These are phyloP conservation scores for Dipodomys stephensi DNA, from an alignment of 2,113 vertebrate genomes.

Conservation along the genomic window DNA sequence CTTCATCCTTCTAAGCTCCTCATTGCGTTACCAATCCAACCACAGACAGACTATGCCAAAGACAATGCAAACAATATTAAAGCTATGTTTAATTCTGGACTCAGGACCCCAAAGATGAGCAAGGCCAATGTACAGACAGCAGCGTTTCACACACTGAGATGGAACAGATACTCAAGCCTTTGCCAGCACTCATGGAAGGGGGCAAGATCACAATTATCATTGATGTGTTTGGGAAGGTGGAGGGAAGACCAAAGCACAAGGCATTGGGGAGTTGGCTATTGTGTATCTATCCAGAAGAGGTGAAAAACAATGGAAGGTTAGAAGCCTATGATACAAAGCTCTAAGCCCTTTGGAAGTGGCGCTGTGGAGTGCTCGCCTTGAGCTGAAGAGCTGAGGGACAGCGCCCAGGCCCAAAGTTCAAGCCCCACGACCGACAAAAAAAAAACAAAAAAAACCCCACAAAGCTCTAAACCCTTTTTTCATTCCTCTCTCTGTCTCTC, in stretches of 20 bases:
- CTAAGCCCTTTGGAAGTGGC: background rate
- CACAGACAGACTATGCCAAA: background rate
- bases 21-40: background rate
- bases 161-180: background rate
- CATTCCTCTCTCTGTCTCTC: too few relatives aligned
- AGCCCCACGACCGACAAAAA: too few relatives aligned
- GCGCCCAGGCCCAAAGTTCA: too few relatives aligned
- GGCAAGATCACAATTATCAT: background rate
- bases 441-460: too few relatives aligned
- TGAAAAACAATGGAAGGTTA: background rate
- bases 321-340: background rate
- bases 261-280: background rate
- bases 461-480: too few relatives aligned
- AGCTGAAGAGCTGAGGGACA: too few relatives aligned
- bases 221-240: background rate
- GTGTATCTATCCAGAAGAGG: background rate
- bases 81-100: background rate
- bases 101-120: rapidly evolving
- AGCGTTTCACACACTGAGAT: background rate
- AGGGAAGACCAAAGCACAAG: background rate
- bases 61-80: background rate
- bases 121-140: rapidly evolving
- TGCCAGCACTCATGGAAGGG: background rate
- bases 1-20: background rate
- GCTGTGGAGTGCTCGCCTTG: too few relatives aligned